Percentiles rank a stretch among this genome's conserved stretches.
These are phyloP conservation scores for Melospiza georgiana DNA, from an alignment of 2,113 vertebrate species.

Conservation along the genomic window DNA sequence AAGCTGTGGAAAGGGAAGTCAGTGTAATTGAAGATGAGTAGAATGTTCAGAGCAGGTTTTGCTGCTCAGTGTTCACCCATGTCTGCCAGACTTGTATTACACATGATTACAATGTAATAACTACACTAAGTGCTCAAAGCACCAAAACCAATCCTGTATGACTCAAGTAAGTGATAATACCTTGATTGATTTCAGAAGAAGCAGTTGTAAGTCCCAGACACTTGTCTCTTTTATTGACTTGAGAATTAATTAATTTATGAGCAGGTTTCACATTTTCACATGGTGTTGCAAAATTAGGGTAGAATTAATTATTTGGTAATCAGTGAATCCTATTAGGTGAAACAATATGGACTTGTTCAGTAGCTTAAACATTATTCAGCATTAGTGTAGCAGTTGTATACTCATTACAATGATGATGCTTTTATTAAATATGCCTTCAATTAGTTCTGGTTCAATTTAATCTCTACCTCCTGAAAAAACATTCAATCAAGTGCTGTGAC, in stretches of 20 bases:
- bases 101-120: not conserved
- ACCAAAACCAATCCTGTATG: not conserved
- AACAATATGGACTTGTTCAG: constrained; percentile 52
- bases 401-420: constrained; percentile 39
- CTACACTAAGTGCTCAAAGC: not conserved
- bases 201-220: not conserved
- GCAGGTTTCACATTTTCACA: constrained; percentile 31
- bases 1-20: not conserved
- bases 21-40: accelerated
- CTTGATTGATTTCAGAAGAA: constrained; percentile 43
- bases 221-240: constrained; percentile 52
- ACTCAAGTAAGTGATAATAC: not conserved
- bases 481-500: constrained; percentile 1
- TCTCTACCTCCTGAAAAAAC: constrained; percentile 38
- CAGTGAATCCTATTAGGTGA: constrained; percentile 39
- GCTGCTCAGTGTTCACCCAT: not conserved
- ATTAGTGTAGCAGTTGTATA: constrained; percentile 11
- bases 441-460: constrained; percentile 64
- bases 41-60: not conserved
- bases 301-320: constrained; percentile 64
- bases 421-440: constrained; percentile 53
- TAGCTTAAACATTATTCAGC: constrained; percentile 36
- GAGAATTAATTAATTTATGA: constrained; percentile 57
- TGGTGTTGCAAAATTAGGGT: constrained; percentile 19
- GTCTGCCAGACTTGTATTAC: constrained; percentile 7